Base-by-base conservation (phyloP, 2,113 vertebrate species). In the Phaethon lepturus region DNA sequence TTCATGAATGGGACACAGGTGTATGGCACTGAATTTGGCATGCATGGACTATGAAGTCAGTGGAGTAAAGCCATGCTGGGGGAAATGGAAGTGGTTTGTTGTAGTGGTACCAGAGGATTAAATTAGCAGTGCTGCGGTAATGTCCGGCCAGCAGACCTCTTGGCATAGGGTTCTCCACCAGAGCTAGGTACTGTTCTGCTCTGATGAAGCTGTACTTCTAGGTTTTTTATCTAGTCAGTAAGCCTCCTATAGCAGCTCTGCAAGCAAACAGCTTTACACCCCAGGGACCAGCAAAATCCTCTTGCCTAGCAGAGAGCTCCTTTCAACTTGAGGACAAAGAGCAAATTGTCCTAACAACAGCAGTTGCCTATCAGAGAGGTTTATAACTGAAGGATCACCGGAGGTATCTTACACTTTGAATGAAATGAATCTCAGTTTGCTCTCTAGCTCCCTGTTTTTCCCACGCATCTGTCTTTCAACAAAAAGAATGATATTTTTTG, bases 41-140 rank as follows among this genome's bases (percentile, higher is more conserved):
- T 9, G 31, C 20, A 6, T 0, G 3, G 69, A 56, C 29, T n/a
- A 3, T 10, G 17, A 53, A 64, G 52, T 45, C 1, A 1, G 25
- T 29, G 42, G 42, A 52, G 17, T 52, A 59, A 56, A 90, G 49
- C 50, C 50, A 17, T 1, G 22, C 7, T 33, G 18, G 49, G 55
- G 28, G 25, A 63, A 40, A 47, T 12, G 38, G 26, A 68, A 68
- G 28, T 7, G 7, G 35, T 80, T 62, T 63, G 24, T 44, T 3
- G 0, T 11, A 7, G 31, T 3, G 20, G 38, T n/a, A n/a, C 25
- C 24, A 11, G n/a, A n/a, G 52, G 33, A 53, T 67, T 28, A 28
- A 23, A 15, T 55, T 11, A 55, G 40, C 53, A 33, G 40, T 16
- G 45, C 52, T 4, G 2, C 1, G 4, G 33, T 59, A 67, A 35